Percentiles rank a stretch among this genome's conserved stretches.
phyloP scores from a whole-genome alignment of 2,797 vertebrate genomes.

The Erethizon dorsatum region DNA sequence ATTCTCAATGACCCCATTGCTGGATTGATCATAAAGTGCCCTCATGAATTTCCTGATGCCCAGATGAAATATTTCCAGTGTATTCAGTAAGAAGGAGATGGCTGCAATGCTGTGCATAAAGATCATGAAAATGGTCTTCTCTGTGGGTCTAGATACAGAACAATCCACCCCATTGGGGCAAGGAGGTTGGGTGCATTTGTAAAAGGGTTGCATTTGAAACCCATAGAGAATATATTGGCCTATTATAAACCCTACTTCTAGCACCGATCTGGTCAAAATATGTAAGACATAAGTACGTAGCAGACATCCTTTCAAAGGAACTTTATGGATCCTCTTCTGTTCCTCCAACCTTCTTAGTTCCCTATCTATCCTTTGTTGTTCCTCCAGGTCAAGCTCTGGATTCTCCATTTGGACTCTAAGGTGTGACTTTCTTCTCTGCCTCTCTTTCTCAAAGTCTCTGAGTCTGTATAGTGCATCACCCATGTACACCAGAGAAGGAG shows the following conservation, averaged over 20 bases:
- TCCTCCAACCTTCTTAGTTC: constrained; percentile 96
- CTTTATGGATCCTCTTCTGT: constrained; percentile 95
- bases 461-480: constrained; percentile 95
- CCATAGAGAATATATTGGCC: constrained; percentile 97
- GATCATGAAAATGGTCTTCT: constrained; percentile 98
- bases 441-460: constrained; percentile 95
- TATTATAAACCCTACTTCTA: constrained; percentile 96
- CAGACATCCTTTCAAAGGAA: constrained; percentile 95
- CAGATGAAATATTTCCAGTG: constrained; percentile 96
- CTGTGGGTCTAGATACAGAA: constrained; percentile 97
- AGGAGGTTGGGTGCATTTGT: constrained; percentile 95
- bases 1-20: constrained; percentile 86
- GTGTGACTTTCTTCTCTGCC: constrained; percentile 93
- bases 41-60: constrained; percentile 95
- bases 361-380: constrained; percentile 93
- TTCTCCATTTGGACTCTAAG: constrained; percentile 94
- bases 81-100: constrained; percentile 95
- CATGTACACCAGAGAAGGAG: constrained; percentile 97
- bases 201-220: constrained; percentile 94
- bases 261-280: constrained; percentile 95
- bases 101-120: constrained; percentile 97
- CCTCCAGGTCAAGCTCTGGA: constrained; percentile 90
- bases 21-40: constrained; percentile 90
- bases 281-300: constrained; percentile 96
- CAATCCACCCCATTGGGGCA: constrained; percentile 97